Percentiles rank a stretch among this genome's conserved stretches.
Evolutionary conservation across 2,113 vertebrate species (phyloP).

Genomic region (Ceuthmochares aereus): DNA sequence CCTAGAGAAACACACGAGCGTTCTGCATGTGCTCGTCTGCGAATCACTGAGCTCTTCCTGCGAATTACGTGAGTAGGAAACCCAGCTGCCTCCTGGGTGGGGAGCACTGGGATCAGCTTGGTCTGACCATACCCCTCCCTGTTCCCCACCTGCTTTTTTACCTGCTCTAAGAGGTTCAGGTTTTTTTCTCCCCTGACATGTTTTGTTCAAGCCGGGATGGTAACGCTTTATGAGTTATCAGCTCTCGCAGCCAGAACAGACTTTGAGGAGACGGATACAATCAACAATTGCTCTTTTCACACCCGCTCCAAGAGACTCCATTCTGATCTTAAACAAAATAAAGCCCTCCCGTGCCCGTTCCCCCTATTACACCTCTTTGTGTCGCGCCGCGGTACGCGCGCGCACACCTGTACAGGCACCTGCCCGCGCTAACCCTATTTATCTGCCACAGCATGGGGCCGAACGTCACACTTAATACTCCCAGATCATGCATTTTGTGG

Average conservation of each 20-base stretch:
- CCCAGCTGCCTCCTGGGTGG: conserved; percentile 62
- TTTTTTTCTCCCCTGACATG: neutral
- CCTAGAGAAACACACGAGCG: conserved; percentile 71
- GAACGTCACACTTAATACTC: conserved; percentile 45
- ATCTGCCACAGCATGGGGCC: conserved; percentile 46
- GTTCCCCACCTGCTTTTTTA: neutral
- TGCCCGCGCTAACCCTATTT: conserved; percentile 66
- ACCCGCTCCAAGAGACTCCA: conserved; percentile 40
- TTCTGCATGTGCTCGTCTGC: conserved; percentile 65
- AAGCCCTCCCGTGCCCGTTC: neutral
- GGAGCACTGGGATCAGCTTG: neutral
- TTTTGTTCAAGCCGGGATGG: neutral
- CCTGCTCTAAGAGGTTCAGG: neutral
- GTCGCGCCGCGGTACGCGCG: neutral
- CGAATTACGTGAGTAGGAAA: conserved; percentile 68
- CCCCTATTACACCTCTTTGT: neutral
- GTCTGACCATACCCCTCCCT: neutral
- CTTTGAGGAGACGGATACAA: conserved; percentile 48
- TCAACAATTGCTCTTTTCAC: conserved; percentile 70
- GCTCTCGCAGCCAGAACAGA: conserved; percentile 49
- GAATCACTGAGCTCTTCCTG: conserved; percentile 72
- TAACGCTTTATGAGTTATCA: conserved; percentile 38
- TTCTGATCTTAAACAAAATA: conserved; percentile 62
- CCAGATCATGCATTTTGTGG: conserved; percentile 50
- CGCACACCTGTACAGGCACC: conserved; percentile 62